Base-by-base conservation (phyloP, 2,888 invertebrate genomes). In the Drosophila neonasuta region DNA sequence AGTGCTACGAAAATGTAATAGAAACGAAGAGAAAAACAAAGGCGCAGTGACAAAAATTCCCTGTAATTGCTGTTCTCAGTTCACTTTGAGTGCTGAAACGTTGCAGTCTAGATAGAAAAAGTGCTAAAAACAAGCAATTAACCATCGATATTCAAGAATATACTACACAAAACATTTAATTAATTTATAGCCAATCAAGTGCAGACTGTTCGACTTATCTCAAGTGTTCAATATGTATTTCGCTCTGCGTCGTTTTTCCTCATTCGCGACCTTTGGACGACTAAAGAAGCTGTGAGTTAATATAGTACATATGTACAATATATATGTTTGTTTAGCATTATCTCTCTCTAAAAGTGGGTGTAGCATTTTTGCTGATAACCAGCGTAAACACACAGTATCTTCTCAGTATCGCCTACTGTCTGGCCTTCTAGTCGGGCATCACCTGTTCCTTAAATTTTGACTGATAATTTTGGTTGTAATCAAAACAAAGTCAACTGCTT, bases 21-120 rank as follows among this genome's bases (percentile, higher is more conserved):
- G 63, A 67, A 74, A 78, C 71, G 78, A 61, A 48, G 65, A 67
- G 50, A 65, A 75, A 71, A 66, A 34, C 36, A 56, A 61, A 67
- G 50, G 46, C 54, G n/a, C 45, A 68, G 32, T 34, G 24, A 51
- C 59, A 68, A 70, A 77, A 77, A 36, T 36, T 63, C 49, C 24
- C 32, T 41, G 15, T 48, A 52, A 58, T 51, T 52, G 54, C 39
- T 9, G 36, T 45, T 42, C 44, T 75, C 79, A 78, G 77, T 77
- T 65, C 50, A 17, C 17, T 58, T 70, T 55, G 8, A 52, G 65
- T 63, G 59, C 60, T 57, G 20, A 42, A 59, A 17, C 70, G 58
- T 36, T 42, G 46, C 70, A 52, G 77, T 78, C 67, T 60, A 68
- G 63, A 66, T 39, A 42, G 30, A 54, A 44, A 49, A 48, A 48